phyloP scores from a whole-genome alignment of 2,888 invertebrate genomes.

The Ormyrus thymus region DNA sequence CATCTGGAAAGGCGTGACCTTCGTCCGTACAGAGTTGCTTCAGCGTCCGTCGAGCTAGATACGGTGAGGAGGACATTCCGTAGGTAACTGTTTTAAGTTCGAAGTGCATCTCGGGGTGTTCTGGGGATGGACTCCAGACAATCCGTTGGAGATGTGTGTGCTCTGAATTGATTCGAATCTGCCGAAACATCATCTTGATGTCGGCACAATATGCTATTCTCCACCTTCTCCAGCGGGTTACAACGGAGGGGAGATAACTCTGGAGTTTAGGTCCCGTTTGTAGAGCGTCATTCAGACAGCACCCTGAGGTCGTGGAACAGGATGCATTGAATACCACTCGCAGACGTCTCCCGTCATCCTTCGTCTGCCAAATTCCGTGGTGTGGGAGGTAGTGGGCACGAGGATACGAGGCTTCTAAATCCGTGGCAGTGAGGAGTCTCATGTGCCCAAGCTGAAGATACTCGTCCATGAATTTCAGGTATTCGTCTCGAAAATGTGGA shows the following conservation, averaged over 20 bases:
- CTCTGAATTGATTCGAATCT: background rate
- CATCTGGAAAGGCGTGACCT: conserved; percentile 4
- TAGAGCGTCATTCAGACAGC: background rate
- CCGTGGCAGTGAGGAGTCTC: background rate
- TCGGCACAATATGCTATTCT: conserved; percentile 23
- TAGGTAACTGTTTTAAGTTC: conserved; percentile 23
- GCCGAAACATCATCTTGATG: conserved; percentile 36
- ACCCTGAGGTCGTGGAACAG: background rate
- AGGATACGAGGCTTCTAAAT: background rate
- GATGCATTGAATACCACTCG: background rate
- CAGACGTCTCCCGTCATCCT: conserved; percentile 28
- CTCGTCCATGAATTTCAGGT: background rate
- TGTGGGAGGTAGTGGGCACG: background rate
- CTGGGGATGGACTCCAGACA: background rate
- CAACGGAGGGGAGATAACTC: background rate
- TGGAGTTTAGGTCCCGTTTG: background rate
- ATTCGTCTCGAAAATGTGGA: background rate
- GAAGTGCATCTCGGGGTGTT: background rate
- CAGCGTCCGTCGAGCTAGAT: conserved; percentile 9
- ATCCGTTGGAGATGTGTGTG: conserved; percentile 27
- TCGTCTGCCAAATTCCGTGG: background rate
- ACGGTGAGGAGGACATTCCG: conserved; percentile 9
- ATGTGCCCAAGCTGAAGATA: background rate
- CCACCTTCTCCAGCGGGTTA: conserved; percentile 12
- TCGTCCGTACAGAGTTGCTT: conserved; percentile 25